phyloP scores from a whole-genome alignment of 1,140 invertebrate species.

The Limonius californicus region DNA sequence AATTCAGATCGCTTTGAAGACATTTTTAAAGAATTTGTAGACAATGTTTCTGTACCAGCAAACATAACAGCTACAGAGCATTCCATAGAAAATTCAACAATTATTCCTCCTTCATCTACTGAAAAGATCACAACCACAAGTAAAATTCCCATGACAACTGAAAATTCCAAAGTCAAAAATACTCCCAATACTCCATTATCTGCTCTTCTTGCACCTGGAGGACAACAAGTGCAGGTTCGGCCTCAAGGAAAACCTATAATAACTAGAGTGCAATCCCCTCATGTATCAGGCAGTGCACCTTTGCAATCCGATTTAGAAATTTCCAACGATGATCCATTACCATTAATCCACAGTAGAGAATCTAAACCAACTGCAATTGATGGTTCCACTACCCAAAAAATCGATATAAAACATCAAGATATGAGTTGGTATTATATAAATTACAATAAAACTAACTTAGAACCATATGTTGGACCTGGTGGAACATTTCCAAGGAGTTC shows the following conservation, averaged over 20 bases:
- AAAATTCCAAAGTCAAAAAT: neutral
- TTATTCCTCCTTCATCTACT: neutral
- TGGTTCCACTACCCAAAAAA: slow-evolving; percentile 1
- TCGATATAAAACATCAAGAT: slow-evolving; percentile 38
- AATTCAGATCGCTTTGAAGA: slow-evolving; percentile 21
- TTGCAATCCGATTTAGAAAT: slow-evolving; percentile 19
- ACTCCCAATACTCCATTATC: slow-evolving; percentile 32
- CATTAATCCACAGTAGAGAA: slow-evolving; percentile 2
- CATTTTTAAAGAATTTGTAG: slow-evolving; percentile 24
- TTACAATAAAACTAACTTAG: slow-evolving; percentile 67
- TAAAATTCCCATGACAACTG: neutral
- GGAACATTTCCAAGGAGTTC: slow-evolving; percentile 34
- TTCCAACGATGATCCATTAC: neutral
- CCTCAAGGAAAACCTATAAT: slow-evolving; percentile 56
- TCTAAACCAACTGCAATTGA: slow-evolving; percentile 4
- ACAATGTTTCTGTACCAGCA: slow-evolving; percentile 19
- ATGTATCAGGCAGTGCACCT: slow-evolving; percentile 33
- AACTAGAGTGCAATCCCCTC: slow-evolving; percentile 59
- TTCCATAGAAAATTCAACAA: neutral
- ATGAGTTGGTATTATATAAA: slow-evolving; percentile 75
- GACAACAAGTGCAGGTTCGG: slow-evolving; percentile 47
- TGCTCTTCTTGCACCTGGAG: slow-evolving; percentile 56
- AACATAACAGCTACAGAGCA: neutral
- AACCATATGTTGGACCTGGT: slow-evolving; percentile 56
- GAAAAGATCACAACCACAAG: neutral